A percentile compares a stretch with the other conserved stretches of the same genome.
Evolutionary conservation across 2,888 invertebrate species (phyloP).

Genomic region (Dermolepida albohirtum): DNA sequence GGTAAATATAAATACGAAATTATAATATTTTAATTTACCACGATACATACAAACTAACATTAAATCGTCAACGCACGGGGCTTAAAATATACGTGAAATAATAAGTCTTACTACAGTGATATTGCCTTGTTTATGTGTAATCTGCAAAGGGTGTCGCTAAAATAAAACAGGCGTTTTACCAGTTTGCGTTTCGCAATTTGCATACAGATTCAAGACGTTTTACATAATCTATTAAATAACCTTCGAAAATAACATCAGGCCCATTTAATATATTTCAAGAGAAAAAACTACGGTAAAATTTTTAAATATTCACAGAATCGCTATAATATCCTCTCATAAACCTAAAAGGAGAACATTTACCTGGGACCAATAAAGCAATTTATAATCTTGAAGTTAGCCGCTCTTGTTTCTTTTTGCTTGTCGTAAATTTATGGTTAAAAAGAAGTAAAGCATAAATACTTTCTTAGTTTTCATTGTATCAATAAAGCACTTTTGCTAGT

Average conservation of each 20-base stretch:
- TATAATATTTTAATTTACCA: too few relatives aligned
- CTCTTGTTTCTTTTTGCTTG: too few relatives aligned
- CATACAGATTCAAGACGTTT: conserved; percentile 25
- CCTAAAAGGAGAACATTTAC: background rate
- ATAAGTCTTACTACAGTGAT: background rate
- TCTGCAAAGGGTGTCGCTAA: conserved; percentile 9
- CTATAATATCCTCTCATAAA: conserved; percentile 20
- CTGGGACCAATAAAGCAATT: background rate
- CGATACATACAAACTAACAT: too few relatives aligned
- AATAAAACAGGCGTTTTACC: conserved; percentile 24
- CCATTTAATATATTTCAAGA: conserved; percentile 21
- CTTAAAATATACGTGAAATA: too few relatives aligned
- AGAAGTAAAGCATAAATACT: too few relatives aligned
- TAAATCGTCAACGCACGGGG: too few relatives aligned
- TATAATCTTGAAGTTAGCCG: background rate
- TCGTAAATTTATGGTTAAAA: too few relatives aligned
- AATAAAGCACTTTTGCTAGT: too few relatives aligned
- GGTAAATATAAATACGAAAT: too few relatives aligned
- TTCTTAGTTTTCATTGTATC: too few relatives aligned
- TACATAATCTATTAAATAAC: conserved; percentile 22
- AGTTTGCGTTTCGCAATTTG: conserved; percentile 25
- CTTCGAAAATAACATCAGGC: conserved; percentile 7
- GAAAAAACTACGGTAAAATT: conserved; percentile 14
- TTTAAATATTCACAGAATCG: conserved; percentile 18
- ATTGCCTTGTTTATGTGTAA: background rate